Evolutionary conservation across 1,140 invertebrate genomes (phyloP).

Genomic region (Megathymus violae): DNA sequence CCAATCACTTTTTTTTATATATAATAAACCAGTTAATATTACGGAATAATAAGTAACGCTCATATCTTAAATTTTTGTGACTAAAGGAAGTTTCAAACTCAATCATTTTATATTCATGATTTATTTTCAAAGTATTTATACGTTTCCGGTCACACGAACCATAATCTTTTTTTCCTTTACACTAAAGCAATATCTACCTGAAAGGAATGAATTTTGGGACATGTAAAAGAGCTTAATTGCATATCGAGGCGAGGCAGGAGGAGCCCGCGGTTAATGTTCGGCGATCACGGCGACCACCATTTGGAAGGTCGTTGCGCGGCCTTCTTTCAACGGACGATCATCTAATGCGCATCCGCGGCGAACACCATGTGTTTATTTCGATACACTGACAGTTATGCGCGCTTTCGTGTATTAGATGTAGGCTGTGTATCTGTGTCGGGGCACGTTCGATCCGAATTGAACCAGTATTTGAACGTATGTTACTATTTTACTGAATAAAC

Average conservation of each 20-base stretch:
- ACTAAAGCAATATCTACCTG: constrained; percentile 1
- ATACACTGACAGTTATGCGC: constrained; percentile 74
- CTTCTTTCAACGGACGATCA: constrained; percentile 72
- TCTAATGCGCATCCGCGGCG: constrained; percentile 55
- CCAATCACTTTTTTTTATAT: too few species aligned
- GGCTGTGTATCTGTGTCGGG: constrained; percentile 76
- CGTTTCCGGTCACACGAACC: neutral
- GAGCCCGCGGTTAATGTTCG: constrained; percentile 64
- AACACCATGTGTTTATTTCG: constrained; percentile 69
- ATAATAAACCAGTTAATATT: too few species aligned
- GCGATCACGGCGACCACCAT: constrained; percentile 52
- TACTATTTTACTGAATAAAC: neutral
- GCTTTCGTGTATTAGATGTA: constrained; percentile 76
- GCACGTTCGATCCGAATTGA: constrained; percentile 67
- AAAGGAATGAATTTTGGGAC: constrained; percentile 25
- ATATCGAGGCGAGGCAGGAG: constrained; percentile 30
- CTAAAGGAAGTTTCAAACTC: too few species aligned
- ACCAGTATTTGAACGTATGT: constrained; percentile 58
- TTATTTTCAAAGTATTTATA: neutral
- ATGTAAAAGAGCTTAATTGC: constrained; percentile 34
- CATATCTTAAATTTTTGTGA: too few species aligned
- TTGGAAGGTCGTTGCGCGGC: constrained; percentile 78
- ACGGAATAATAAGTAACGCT: too few species aligned
- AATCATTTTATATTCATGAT: too few species aligned
- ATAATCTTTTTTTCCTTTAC: constrained; percentile 17